phyloP scores from a whole-genome alignment of 1,140 invertebrate species.

The Eufriesea mexicana region DNA sequence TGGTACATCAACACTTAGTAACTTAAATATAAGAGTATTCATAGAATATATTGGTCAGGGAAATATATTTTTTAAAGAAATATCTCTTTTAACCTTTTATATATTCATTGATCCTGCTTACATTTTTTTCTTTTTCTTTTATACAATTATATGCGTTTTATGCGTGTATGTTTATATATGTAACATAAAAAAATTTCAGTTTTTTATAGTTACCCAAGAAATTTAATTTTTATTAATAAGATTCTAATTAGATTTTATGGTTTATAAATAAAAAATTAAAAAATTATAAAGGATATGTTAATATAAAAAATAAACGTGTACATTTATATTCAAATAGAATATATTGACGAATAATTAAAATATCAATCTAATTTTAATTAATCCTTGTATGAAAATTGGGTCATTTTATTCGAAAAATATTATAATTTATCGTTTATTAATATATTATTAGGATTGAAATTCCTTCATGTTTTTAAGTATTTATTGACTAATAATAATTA shows the following conservation, averaged over 20 bases:
- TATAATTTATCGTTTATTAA: no score
- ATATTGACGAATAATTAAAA: not conserved
- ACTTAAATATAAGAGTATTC: conserved; percentile 46
- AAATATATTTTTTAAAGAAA: conserved; percentile 49
- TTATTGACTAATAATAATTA: no score
- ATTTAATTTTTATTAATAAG: not conserved
- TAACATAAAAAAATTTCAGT: not conserved
- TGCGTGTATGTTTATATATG: not conserved
- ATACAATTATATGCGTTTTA: not conserved
- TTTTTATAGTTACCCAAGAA: not conserved
- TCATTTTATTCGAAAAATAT: no score
- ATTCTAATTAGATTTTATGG: not conserved
- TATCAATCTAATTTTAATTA: conserved; percentile 5
- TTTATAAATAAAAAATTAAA: not conserved
- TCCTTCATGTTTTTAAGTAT: no score
- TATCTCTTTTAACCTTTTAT: conserved; percentile 31
- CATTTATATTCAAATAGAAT: not conserved
- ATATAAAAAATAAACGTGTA: conserved; percentile 10
- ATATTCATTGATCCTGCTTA: conserved; percentile 35
- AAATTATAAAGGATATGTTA: not conserved
- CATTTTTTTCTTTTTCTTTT: not conserved
- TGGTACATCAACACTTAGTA: conserved; percentile 43
- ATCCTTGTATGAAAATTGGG: no score
- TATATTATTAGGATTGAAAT: no score
- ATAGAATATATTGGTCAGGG: conserved; percentile 33